Evolutionary conservation across 2,888 invertebrate genomes (phyloP), one percentile per base, ranked within the genome.

Genomic region (Sarcophaga subvicina): DNA sequence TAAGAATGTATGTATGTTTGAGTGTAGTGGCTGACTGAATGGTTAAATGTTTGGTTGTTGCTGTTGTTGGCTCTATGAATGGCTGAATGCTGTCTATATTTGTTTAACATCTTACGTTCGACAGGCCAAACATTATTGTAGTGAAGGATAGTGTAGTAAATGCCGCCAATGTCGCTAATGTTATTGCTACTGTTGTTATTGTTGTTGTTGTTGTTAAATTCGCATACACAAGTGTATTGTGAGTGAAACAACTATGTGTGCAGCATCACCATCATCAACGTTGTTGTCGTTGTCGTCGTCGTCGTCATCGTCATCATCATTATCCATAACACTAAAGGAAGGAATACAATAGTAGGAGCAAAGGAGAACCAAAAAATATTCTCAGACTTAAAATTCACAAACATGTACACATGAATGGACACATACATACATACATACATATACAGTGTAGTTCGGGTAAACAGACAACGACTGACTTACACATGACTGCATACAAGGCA

Each of bases 31-130:
- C 37, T 78, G 86, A 72, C 79, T 81, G 75, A 25, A 17, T 85
- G 79, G 47, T n/a, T 82, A 64, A 75, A 27, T 81, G 67, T 25
- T 49, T 80, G 81, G 79, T 49, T 80, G 80, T 54, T 54, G 54
- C 14, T 54, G 54, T 54, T 49, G 62, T 62, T 75, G 66, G 67
- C 22, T 76, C 71, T 45, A 49, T 81, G 69, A 84, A 70, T 88
- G 66, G 87, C 49, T 88, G 82, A 82, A 70, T 88, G 87, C 85
- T 85, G 84, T 79, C 73, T 89, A 88, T 88, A 87, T 83, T 90
- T 90, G 86, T 89, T 90, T 90, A 91, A 90, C 89, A 89, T 90
- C 89, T 66, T 72, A 72, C 76, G 59, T 77, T 86, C 79, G 84
- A 71, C 81, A 81, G 81, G 84, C 87, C 81, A 64, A 72, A 84